A percentile compares a stretch with the other conserved stretches of the same genome.
Evolutionary conservation across 2,797 vertebrate genomes (phyloP).

Genomic region (Adrianichthys oophorus): DNA sequence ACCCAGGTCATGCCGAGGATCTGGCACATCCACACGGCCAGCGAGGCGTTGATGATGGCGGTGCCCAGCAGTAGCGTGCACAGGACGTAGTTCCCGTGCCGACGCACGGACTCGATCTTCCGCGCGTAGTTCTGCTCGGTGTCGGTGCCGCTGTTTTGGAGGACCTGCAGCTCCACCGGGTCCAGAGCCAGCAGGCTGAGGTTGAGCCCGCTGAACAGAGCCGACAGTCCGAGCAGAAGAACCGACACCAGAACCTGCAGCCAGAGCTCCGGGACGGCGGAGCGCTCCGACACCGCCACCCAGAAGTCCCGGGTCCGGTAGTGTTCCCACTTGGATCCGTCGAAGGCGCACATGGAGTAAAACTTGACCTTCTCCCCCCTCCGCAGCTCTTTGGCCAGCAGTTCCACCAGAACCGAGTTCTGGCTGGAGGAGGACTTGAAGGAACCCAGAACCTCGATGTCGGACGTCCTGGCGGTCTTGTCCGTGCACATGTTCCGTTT

Average conservation of each 20-base stretch:
- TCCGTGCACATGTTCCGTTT: constrained; percentile 83
- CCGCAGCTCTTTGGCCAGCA: constrained; percentile 88
- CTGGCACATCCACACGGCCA: constrained; percentile 88
- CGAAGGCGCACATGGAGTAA: constrained; percentile 92
- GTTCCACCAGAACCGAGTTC: constrained; percentile 90
- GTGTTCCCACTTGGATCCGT: constrained; percentile 89
- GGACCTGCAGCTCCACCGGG: constrained; percentile 89
- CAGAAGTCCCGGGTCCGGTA: constrained; percentile 88
- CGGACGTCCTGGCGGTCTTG: constrained; percentile 87
- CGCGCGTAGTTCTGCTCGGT: constrained; percentile 87
- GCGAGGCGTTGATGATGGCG: constrained; percentile 86
- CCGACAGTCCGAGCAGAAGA: constrained; percentile 85
- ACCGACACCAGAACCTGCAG: constrained; percentile 85
- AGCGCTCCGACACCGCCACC: constrained; percentile 80
- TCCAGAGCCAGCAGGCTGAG: constrained; percentile 88
- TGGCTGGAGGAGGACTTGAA: constrained; percentile 81
- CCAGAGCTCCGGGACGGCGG: constrained; percentile 79
- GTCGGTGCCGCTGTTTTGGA: constrained; percentile 90
- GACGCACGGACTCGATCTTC: constrained; percentile 87
- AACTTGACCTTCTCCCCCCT: constrained; percentile 87
- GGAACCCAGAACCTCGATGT: constrained; percentile 90
- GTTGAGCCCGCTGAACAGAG: constrained; percentile 88
- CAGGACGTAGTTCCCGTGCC: constrained; percentile 86
- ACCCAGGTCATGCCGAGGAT: constrained; percentile 83
- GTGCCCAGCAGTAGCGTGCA: constrained; percentile 88